Evolutionary conservation across 2,797 vertebrate species (phyloP).

Genomic region (Esox lucius): DNA sequence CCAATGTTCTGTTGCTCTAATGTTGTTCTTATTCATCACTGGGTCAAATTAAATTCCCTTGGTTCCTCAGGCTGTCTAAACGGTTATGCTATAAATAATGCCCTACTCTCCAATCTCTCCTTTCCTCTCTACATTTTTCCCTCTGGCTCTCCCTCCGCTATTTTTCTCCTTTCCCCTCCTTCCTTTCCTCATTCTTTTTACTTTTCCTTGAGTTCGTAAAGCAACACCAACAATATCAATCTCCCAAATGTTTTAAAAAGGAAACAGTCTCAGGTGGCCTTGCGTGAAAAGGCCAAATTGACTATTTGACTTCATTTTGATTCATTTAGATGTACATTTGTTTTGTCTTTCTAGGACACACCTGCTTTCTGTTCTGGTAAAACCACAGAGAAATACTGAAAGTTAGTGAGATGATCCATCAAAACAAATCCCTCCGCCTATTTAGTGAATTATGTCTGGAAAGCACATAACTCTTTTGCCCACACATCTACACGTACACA

Average conservation of each 20-base stretch:
- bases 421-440: neutral
- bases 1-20: too few relatives aligned
- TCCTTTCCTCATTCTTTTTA: slow-evolving; percentile 6
- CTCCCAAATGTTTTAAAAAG: slow-evolving; percentile 7
- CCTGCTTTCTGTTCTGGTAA: neutral
- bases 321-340: neutral
- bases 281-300: slow-evolving; percentile 12
- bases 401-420: neutral
- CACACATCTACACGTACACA: neutral
- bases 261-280: slow-evolving; percentile 1
- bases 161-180: slow-evolving; percentile 13
- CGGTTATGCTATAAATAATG: slow-evolving; percentile 51
- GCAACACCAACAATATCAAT: neutral
- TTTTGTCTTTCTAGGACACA: neutral
- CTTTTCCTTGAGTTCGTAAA: slow-evolving; percentile 7
- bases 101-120: slow-evolving; percentile 13
- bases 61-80: slow-evolving; percentile 46
- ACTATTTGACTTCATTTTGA: slow-evolving; percentile 2
- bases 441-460: neutral
- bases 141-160: slow-evolving; percentile 16
- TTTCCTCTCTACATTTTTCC: slow-evolving; percentile 14
- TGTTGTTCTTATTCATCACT: neutral
- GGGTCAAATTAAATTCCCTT: slow-evolving; percentile 50
- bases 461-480: neutral
- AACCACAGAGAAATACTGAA: neutral